These are phyloP conservation scores for Mormyrops boulengeri DNA, from an alignment of 2,797 vertebrate genomes.

Conservation along the genomic window DNA sequence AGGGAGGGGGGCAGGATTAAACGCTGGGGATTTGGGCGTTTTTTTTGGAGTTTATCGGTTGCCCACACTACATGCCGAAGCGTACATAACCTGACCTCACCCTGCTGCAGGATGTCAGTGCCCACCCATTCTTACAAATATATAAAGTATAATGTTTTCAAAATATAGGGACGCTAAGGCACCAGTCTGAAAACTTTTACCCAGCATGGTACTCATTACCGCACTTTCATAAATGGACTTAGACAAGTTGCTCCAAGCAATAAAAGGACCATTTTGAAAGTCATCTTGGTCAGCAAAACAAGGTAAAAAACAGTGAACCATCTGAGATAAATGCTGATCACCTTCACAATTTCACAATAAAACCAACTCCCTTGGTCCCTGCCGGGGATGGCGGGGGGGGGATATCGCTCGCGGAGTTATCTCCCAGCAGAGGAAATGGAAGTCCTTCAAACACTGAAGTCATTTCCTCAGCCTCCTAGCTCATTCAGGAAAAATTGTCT, in stretches of 20 bases:
- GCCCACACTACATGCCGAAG: not conserved
- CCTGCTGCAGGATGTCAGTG: not conserved
- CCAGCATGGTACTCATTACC: not conserved
- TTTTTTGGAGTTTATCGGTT: not conserved
- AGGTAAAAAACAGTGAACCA: not conserved
- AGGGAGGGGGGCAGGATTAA: not conserved
- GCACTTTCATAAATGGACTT: not conserved
- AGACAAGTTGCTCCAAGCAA: not conserved
- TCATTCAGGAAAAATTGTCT: conserved; percentile 67
- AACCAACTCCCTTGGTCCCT: conserved; percentile 61
- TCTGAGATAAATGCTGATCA: conserved; percentile 6
- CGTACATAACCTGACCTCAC: not conserved
- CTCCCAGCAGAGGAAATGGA: conserved; percentile 72
- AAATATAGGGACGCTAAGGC: not conserved
- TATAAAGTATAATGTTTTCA: not conserved
- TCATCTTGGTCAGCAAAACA: conserved; percentile 15
- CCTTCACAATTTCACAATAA: not conserved
- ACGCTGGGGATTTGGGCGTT: not conserved
- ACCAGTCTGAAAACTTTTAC: not conserved
- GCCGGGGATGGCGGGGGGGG: conserved; percentile 41
- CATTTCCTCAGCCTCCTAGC: conserved; percentile 77
- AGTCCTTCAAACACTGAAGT: conserved; percentile 72
- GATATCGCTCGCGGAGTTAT: conserved; percentile 63
- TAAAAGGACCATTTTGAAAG: not conserved
- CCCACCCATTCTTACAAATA: not conserved